These are phyloP conservation scores for Egretta garzetta DNA, from an alignment of 2,113 vertebrate species.

Conservation along the genomic window DNA sequence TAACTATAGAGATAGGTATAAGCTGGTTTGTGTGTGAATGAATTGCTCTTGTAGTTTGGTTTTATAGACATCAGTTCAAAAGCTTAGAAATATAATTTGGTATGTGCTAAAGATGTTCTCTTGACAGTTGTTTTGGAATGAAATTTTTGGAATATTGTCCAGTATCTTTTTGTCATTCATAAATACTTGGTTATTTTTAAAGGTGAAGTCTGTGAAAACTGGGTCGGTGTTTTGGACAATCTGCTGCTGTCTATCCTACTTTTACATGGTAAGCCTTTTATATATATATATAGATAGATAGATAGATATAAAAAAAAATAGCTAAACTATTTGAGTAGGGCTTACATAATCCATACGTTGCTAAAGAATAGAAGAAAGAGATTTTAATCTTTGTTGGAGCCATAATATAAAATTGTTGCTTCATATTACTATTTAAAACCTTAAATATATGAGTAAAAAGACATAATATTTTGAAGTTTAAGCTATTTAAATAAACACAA, in stretches of 20 bases:
- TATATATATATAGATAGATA: background rate
- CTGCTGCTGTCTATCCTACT: constrained; percentile 95
- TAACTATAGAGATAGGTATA: background rate
- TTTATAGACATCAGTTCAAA: background rate
- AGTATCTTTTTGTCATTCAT: background rate
- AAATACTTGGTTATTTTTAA: constrained; percentile 19
- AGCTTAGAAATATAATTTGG: background rate
- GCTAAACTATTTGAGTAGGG: background rate
- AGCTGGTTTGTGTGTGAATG: background rate
- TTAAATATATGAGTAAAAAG: background rate
- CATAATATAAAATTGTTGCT: background rate
- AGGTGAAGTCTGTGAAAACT: constrained; percentile 98
- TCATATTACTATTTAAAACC: background rate
- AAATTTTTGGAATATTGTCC: background rate
- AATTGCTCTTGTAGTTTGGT: background rate
- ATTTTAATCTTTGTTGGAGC: background rate
- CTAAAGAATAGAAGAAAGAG: background rate
- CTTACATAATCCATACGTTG: background rate
- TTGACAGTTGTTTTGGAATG: background rate
- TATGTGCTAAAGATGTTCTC: background rate
- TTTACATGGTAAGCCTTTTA: constrained; percentile 91
- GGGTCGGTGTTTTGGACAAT: constrained; percentile 97
- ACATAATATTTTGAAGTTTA: background rate
- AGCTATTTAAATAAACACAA: background rate
- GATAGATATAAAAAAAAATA: background rate